These are phyloP conservation scores for Napeogenes inachia DNA, from an alignment of 2,888 invertebrate genomes.

Conservation along the genomic window DNA sequence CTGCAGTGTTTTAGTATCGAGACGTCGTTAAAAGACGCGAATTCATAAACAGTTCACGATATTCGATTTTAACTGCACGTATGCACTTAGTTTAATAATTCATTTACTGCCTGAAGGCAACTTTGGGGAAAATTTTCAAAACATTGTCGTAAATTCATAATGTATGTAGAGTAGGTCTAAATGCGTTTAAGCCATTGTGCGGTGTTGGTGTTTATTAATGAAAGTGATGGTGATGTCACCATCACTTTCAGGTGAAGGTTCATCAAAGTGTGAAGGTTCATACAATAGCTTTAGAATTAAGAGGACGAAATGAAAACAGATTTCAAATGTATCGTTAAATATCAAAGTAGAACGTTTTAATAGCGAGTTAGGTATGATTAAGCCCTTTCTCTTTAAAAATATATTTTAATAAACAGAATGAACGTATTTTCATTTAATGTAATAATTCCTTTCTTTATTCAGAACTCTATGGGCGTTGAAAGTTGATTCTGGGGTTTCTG, in stretches of 20 bases:
- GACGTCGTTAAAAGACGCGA: constrained; percentile 11
- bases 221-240: background rate
- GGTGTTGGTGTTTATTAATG: background rate
- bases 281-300: background rate
- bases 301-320: background rate
- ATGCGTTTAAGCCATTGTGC: constrained; percentile 3
- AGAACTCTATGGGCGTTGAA: too few relatives aligned
- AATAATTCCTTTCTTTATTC: too few relatives aligned
- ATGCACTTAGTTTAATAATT: constrained; percentile 22
- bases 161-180: constrained; percentile 9
- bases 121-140: constrained; percentile 19
- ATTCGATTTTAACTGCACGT: constrained; percentile 22
- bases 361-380: too few relatives aligned
- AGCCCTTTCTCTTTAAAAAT: too few relatives aligned
- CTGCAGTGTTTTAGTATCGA: background rate
- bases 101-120: constrained; percentile 17
- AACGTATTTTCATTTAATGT: too few relatives aligned
- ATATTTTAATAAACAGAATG: too few relatives aligned
- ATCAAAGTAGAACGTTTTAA: too few relatives aligned
- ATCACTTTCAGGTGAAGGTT: too few relatives aligned
- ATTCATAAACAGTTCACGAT: constrained; percentile 26
- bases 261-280: background rate
- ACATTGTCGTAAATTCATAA: constrained; percentile 14
- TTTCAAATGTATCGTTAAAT: too few relatives aligned
- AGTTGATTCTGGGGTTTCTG: too few relatives aligned